Evolutionary conservation across 2,888 invertebrate species (phyloP).

Genomic region (Pyrrhosoma nymphula): DNA sequence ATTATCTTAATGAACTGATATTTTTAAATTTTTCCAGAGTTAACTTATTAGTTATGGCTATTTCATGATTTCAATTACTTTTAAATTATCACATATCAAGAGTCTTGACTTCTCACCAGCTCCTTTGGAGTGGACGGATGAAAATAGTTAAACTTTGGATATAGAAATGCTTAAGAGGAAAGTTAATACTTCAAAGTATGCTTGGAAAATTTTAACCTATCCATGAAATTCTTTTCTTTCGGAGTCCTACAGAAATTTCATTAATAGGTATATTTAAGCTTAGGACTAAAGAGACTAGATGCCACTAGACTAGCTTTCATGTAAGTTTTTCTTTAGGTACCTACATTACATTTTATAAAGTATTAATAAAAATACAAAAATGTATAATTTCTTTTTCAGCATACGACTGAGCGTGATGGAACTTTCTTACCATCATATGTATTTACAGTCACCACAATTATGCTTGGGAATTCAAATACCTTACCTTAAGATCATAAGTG

Average conservation of each 20-base stretch:
- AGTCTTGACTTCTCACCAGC: neutral
- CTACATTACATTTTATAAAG: no score
- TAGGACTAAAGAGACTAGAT: neutral
- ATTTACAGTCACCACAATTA: neutral
- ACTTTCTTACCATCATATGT: neutral
- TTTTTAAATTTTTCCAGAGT: neutral
- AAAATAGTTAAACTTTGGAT: neutral
- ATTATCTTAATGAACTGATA: neutral
- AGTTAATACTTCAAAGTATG: no score
- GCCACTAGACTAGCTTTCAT: neutral
- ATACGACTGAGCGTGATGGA: neutral
- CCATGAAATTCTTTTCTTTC: no score
- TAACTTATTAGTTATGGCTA: neutral
- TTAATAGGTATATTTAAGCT: no score
- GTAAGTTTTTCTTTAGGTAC: neutral
- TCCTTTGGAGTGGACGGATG: neutral
- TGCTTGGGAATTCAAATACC: neutral
- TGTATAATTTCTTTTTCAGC: neutral
- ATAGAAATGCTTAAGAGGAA: no score
- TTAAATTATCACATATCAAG: neutral
- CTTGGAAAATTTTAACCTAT: no score
- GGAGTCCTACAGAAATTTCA: no score
- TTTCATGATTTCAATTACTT: neutral
- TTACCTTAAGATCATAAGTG: no score
- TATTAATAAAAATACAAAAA: neutral